Evolutionary conservation across 2,888 invertebrate genomes (phyloP).

Genomic region (Melikaiella ostensackeni): DNA sequence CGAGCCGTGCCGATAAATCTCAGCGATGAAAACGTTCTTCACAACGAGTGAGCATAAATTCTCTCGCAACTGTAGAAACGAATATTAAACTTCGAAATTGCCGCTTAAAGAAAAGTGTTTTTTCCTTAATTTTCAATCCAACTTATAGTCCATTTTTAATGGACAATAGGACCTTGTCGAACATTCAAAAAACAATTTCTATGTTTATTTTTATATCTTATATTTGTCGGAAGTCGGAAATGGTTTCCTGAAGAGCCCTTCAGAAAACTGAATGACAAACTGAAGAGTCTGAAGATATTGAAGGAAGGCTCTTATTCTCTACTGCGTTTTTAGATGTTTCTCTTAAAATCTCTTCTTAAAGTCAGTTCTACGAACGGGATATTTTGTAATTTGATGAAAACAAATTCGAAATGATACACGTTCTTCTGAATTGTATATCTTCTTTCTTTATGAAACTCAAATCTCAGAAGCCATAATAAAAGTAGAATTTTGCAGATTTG

Average conservation of each 20-base stretch:
- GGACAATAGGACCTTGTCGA: background rate
- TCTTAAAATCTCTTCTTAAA: background rate
- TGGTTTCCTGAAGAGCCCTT: slow-evolving; percentile 60
- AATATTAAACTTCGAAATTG: slow-evolving; percentile 33
- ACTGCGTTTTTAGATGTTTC: slow-evolving; percentile 52
- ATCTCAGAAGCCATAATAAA: background rate
- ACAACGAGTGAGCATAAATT: slow-evolving; percentile 49
- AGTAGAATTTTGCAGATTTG: background rate
- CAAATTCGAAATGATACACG: no score
- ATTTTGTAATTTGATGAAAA: no score
- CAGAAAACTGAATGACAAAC: slow-evolving; percentile 50
- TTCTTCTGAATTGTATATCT: no score
- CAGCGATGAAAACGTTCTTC: slow-evolving; percentile 55
- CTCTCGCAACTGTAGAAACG: slow-evolving; percentile 26
- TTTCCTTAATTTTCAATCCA: background rate
- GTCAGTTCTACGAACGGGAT: background rate
- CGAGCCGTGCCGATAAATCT: slow-evolving; percentile 68
- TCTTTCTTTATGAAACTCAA: background rate
- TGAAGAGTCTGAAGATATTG: slow-evolving; percentile 56
- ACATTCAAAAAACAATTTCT: no score
- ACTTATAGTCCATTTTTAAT: background rate
- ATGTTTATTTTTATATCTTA: background rate
- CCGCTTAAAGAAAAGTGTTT: slow-evolving; percentile 8
- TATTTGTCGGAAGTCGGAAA: slow-evolving; percentile 50
- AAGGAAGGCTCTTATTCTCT: slow-evolving; percentile 59